Base-by-base conservation (phyloP, 2,888 invertebrate species). In the Cantharis rustica region DNA sequence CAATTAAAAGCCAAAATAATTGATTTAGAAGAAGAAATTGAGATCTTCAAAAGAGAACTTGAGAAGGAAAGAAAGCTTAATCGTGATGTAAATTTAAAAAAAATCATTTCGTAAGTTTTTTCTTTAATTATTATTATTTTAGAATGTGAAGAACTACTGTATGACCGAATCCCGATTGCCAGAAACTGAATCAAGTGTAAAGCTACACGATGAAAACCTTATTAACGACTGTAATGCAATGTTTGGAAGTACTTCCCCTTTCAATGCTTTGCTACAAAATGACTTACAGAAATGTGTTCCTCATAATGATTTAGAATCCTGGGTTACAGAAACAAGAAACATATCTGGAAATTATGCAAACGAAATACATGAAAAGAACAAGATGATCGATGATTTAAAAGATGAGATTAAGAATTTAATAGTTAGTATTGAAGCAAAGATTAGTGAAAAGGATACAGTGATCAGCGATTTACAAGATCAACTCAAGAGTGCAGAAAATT, bases 1-100 rank as follows among this genome's bases (percentile, higher is more conserved):
- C 4, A 47, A n/a, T n/a, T 47, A 2, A 47, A n/a, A n/a, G 47
- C 47, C 2, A 47, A 20, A 16, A 23, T 16, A 10, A 11, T n/a
- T 68, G 66, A n/a, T 47, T 20, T 26, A n/a, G 16, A 73, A 77
- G 15, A 61, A 61, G 23, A 66, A 31, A 72, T 69, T 17, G 64
- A 47, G 11, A 76, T 61, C 15, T 68, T 72, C 11, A 73, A 78
- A 73, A 79, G 71, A 63, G 73, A 76, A 66, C 13, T 75, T 69
- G 31, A 70, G 66, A 68, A 72, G 20, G 31, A 23, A 66, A 62
- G 10, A n/a, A 27, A 27, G 10, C 27, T 61, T 23, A 15, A 31
- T 72, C 26, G 26, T n/a, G 66, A 66, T 27, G 66, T 72, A 47
- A 27, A 23, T 76, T 23, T 9, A 23, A 23, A 23, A 20, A 68